Conservation (phyloP, 2,797 vertebrate species). For the Acridotheres tristis region DNA sequence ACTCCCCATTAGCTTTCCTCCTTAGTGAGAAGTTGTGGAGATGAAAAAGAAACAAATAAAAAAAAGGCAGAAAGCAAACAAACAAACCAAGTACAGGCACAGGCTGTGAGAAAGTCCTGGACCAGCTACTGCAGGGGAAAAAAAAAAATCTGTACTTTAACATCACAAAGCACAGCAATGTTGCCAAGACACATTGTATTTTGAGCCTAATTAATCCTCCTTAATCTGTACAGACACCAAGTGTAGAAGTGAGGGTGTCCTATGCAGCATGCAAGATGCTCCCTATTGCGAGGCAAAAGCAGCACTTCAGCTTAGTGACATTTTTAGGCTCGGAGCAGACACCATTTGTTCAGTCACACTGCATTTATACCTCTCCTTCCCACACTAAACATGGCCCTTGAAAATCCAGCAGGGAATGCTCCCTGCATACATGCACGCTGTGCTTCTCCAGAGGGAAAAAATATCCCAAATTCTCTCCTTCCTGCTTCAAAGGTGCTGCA, state of each 20-base stretch:
- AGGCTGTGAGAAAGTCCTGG: neutral
- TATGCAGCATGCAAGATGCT: neutral
- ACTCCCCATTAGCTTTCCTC: neutral
- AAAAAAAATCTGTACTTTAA: constrained; percentile 1
- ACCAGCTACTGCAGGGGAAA: neutral
- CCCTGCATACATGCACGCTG: rapidly evolving
- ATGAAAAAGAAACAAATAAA: neutral
- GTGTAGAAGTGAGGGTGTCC: neutral
- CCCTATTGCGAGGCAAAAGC: neutral
- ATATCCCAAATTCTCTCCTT: neutral
- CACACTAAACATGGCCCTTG: neutral
- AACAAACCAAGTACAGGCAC: neutral
- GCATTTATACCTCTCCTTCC: neutral
- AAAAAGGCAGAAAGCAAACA: neutral
- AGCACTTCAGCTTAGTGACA: neutral
- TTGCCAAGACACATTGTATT: neutral
- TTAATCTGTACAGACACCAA: constrained; percentile 17
- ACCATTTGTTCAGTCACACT: neutral
- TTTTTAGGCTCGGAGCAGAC: neutral
- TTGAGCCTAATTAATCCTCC: constrained; percentile 46
- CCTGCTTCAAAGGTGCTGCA: neutral
- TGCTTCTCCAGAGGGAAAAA: neutral
- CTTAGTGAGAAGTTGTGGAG: neutral
- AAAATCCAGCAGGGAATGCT: neutral
- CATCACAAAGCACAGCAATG: neutral